phyloP scores from a whole-genome alignment of 2,888 invertebrate genomes.

The Leptopilina syphax region DNA sequence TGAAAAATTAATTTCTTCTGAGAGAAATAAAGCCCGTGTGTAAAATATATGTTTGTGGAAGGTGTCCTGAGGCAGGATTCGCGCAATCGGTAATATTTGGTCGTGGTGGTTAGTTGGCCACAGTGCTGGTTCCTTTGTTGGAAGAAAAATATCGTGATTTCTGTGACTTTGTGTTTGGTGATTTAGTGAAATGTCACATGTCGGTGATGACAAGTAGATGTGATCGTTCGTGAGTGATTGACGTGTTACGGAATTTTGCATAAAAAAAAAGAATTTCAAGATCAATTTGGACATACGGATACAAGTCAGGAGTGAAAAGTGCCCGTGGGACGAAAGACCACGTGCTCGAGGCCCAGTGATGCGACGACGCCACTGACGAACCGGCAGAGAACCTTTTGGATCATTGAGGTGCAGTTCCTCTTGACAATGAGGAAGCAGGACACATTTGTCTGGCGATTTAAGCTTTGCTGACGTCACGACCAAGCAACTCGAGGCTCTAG shows the following conservation, averaged over 20 bases:
- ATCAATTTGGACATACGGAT: neutral
- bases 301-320: conserved; percentile 1
- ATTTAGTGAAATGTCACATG: conserved; percentile 31
- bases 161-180: conserved; percentile 50
- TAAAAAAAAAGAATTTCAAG: too few relatives aligned
- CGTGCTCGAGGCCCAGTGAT: conserved; percentile 59
- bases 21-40: conserved; percentile 2
- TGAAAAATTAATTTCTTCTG: neutral
- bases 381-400: conserved; percentile 42
- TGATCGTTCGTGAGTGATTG: conserved; percentile 40
- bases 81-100: conserved; percentile 14
- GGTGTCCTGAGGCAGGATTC: conserved; percentile 24
- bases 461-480: conserved; percentile 70
- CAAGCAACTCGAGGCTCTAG: conserved; percentile 47
- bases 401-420: conserved; percentile 45
- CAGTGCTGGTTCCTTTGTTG: neutral
- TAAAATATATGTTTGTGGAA: neutral
- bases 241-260: conserved; percentile 7
- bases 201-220: conserved; percentile 64
- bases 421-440: conserved; percentile 71
- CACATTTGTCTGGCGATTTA: conserved; percentile 57
- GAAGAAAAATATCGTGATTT: conserved; percentile 39
- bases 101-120: conserved; percentile 7
- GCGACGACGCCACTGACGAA: conserved; percentile 58
- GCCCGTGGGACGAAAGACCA: conserved; percentile 48